These are phyloP conservation scores for Chorisops tibialis DNA, from an alignment of 2,888 invertebrate genomes.

Conservation along the genomic window DNA sequence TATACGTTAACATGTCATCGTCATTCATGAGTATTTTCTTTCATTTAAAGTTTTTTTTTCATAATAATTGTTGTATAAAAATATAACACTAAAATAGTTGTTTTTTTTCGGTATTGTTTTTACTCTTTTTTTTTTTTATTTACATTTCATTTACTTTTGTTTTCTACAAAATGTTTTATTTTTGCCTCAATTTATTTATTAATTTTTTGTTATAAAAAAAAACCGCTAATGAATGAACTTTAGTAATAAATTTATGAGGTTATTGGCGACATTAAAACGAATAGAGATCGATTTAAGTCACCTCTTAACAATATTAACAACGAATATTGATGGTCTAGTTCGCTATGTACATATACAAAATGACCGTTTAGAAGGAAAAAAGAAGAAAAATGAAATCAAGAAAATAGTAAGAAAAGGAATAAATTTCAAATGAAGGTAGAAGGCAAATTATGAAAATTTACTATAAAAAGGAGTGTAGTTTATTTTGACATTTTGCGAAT, in stretches of 20 bases:
- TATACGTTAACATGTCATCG: no score
- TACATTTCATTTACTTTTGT: slow-evolving; percentile 22
- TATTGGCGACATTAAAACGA: not conserved
- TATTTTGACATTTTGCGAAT: slow-evolving; percentile 25
- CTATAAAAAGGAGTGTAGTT: slow-evolving; percentile 42
- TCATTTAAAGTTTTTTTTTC: no score
- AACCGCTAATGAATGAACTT: slow-evolving; percentile 43
- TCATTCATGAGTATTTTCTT: no score
- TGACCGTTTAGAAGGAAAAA: not conserved
- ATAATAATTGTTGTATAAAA: no score
- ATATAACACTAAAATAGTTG: no score
- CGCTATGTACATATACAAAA: not conserved
- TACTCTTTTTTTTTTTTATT: slow-evolving; percentile 19
- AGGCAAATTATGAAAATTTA: slow-evolving; percentile 44
- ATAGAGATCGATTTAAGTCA: no score
- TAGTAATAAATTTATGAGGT: slow-evolving; percentile 21
- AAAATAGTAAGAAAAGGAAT: not conserved
- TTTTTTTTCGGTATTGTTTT: no score
- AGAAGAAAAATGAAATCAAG: not conserved
- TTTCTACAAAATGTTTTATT: slow-evolving; percentile 20
- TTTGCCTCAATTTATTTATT: slow-evolving; percentile 7
- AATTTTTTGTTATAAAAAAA: slow-evolving; percentile 43
- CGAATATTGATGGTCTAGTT: no score
- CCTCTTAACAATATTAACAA: no score
- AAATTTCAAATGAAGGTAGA: not conserved